A percentile compares a stretch with the other conserved stretches of the same genome.
These are phyloP conservation scores for Ypsolopha sequella DNA, from an alignment of 2,888 invertebrate species.

Conservation along the genomic window DNA sequence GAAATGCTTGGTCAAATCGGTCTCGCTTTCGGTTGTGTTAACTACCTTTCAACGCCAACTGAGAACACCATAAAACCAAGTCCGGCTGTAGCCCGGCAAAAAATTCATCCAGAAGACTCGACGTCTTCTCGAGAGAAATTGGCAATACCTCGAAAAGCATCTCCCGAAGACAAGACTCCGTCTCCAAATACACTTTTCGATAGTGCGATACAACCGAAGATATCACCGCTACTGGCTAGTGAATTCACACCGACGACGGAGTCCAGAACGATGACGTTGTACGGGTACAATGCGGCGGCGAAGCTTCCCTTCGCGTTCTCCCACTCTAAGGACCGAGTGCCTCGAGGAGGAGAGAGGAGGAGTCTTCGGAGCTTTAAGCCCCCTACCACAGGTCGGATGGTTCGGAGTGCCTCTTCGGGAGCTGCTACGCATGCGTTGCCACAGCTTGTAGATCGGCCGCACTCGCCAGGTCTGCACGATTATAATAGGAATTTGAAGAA, in stretches of 20 bases:
- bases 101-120: conserved; percentile 54
- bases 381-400: conserved; percentile 55
- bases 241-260: conserved; percentile 52
- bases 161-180: conserved; percentile 50
- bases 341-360: conserved; percentile 26
- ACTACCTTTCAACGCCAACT: conserved; percentile 52
- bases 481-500: conserved; percentile 10
- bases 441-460: conserved; percentile 45
- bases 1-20: conserved; percentile 69
- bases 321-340: conserved; percentile 36
- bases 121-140: conserved; percentile 44
- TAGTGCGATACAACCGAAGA: conserved; percentile 51
- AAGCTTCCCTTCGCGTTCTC: conserved; percentile 63
- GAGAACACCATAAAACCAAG: conserved; percentile 25
- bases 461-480: conserved; percentile 48
- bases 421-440: conserved; percentile 54
- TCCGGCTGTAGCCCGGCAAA: conserved; percentile 40
- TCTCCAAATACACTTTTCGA: conserved; percentile 35
- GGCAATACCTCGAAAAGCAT: conserved; percentile 37
- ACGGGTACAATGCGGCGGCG: conserved; percentile 65
- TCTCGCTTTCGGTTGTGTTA: conserved; percentile 64
- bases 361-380: conserved; percentile 38
- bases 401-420: conserved; percentile 65
- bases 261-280: conserved; percentile 55
- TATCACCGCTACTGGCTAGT: conserved; percentile 50